phyloP scores from a whole-genome alignment of 2,113 vertebrate genomes.

The Alligator mississippiensis region DNA sequence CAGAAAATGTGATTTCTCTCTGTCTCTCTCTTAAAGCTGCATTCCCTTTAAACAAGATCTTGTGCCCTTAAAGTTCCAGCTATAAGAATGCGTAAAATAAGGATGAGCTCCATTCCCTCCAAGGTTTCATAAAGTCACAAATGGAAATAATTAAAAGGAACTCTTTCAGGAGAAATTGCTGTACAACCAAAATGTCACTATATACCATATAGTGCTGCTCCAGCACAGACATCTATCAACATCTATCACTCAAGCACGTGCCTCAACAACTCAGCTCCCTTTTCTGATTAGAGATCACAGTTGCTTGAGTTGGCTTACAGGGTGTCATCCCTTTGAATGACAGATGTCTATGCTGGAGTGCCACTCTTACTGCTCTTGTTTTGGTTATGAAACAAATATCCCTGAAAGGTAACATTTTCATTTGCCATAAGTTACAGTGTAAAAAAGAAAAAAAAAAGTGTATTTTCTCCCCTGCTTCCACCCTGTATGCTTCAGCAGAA shows the following conservation, averaged over 20 bases:
- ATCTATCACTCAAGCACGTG: slow-evolving; percentile 73
- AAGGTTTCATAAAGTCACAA: slow-evolving; percentile 19
- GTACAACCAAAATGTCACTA: slow-evolving; percentile 63
- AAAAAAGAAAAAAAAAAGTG: not conserved
- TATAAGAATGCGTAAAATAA: slow-evolving; percentile 1
- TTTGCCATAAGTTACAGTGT: not conserved
- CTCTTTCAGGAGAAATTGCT: slow-evolving; percentile 44
- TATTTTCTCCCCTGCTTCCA: not conserved
- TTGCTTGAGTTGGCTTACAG: slow-evolving; percentile 79
- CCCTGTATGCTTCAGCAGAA: not conserved
- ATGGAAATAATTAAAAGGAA: slow-evolving; percentile 71
- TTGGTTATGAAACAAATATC: slow-evolving; percentile 67
- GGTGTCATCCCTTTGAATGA: slow-evolving; percentile 82
- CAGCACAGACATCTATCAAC: slow-evolving; percentile 69
- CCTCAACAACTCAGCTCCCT: slow-evolving; percentile 69
- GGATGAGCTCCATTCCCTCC: not conserved
- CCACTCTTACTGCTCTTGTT: slow-evolving; percentile 70
- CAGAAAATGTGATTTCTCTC: slow-evolving; percentile 27
- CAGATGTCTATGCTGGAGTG: slow-evolving; percentile 78
- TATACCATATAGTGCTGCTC: slow-evolving; percentile 35
- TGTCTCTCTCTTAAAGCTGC: slow-evolving; percentile 34
- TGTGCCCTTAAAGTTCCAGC: slow-evolving; percentile 34
- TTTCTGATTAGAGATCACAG: slow-evolving; percentile 84
- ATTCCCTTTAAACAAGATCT: slow-evolving; percentile 1
- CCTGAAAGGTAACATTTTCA: slow-evolving; percentile 37